These are phyloP conservation scores for Phrynocephalus forsythii DNA, from an alignment of 2,797 vertebrate species.

Conservation along the genomic window DNA sequence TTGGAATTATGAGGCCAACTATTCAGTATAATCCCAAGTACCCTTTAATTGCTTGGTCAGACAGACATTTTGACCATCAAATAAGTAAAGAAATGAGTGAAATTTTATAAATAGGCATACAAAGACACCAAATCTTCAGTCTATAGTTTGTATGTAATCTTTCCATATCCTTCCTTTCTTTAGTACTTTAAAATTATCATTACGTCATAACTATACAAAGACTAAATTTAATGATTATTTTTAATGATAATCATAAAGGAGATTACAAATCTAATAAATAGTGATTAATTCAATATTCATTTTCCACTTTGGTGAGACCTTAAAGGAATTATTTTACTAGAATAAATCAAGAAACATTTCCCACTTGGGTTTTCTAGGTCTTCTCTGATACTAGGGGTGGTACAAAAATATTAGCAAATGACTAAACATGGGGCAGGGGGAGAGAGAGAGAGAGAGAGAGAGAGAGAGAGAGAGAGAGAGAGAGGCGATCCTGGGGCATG, in stretches of 20 bases:
- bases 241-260: neutral
- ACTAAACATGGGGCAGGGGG: too few relatives aligned
- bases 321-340: neutral
- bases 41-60: neutral
- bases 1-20: neutral
- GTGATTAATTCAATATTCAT: neutral
- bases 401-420: neutral
- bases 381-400: neutral
- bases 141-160: neutral
- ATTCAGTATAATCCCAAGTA: neutral
- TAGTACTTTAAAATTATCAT: neutral
- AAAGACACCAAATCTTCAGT: neutral
- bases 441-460: too few relatives aligned
- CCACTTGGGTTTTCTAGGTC: neutral
- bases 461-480: too few relatives aligned
- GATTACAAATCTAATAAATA: constrained; percentile 5
- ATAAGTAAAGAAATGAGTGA: neutral
- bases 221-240: neutral
- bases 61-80: neutral
- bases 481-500: neutral
- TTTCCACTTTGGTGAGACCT: neutral
- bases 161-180: neutral
- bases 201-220: neutral
- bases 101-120: neutral
- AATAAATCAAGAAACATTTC: neutral